Percentiles rank a stretch among this genome's conserved stretches.
Evolutionary conservation across 2,113 vertebrate genomes (phyloP).

Genomic region (Caloenas nicobarica): DNA sequence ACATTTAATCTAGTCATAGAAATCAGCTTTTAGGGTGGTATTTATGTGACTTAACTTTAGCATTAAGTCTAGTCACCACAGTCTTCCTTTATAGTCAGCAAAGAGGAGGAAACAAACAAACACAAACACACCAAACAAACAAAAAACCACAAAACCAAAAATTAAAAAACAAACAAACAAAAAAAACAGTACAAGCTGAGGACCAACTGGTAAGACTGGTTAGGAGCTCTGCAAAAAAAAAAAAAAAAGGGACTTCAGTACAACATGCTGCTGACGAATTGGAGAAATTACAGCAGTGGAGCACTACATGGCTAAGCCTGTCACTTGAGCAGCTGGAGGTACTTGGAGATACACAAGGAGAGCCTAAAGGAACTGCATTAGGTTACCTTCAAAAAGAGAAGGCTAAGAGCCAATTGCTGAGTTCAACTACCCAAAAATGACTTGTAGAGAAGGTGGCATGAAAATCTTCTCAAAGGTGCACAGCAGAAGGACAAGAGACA

Average conservation of each 20-base stretch:
- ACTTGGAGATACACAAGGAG: not conserved
- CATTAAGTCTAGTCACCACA: not conserved
- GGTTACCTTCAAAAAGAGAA: not conserved
- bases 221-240: not conserved
- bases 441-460: not conserved
- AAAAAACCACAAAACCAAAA: too few relatives aligned
- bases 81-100: not conserved
- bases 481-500: not conserved
- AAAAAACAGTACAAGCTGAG: not conserved
- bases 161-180: too few relatives aligned
- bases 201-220: not conserved
- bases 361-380: not conserved
- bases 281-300: not conserved
- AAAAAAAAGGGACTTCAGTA: not conserved
- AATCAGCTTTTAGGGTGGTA: slow-evolving; percentile 1
- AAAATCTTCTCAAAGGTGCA: not conserved
- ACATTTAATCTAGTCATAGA: not conserved
- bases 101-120: not conserved
- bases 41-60: not conserved
- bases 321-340: not conserved
- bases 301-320: not conserved
- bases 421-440: not conserved
- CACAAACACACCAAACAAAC: too few relatives aligned
- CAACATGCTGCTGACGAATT: not conserved
- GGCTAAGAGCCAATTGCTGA: not conserved